Evolutionary conservation across 2,888 invertebrate genomes (phyloP).

Genomic region (Folsomia candida): DNA sequence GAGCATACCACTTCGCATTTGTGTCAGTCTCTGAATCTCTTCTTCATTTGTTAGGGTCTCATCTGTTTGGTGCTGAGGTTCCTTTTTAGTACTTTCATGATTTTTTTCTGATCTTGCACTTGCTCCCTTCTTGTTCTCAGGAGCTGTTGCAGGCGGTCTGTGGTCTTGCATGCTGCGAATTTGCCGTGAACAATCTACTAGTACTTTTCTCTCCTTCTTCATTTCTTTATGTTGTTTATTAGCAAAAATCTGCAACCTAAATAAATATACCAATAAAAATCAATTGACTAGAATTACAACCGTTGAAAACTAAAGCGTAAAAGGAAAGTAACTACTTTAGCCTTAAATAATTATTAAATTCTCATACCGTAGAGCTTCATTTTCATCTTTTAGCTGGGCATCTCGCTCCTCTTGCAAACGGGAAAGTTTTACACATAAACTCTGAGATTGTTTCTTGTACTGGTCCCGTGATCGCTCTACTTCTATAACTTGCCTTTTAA

Average conservation of each 20-base stretch:
- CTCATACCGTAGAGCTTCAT: slow-evolving; percentile 37
- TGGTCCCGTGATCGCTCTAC: slow-evolving; percentile 26
- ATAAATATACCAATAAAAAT: not conserved
- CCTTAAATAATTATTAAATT: too few species aligned
- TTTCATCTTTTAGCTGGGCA: slow-evolving; percentile 35
- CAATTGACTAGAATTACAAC: not conserved
- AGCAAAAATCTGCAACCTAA: slow-evolving; percentile 39
- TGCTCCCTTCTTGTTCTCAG: not conserved
- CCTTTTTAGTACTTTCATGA: not conserved
- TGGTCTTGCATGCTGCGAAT: slow-evolving; percentile 8
- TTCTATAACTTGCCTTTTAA: slow-evolving; percentile 26
- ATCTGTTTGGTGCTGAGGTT: not conserved
- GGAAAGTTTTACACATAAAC: slow-evolving; percentile 22
- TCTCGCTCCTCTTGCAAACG: slow-evolving; percentile 31
- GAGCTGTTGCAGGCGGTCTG: slow-evolving; percentile 11
- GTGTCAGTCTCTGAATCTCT: slow-evolving; percentile 29
- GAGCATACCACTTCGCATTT: slow-evolving; percentile 26
- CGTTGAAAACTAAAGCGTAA: not conserved
- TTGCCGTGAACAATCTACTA: slow-evolving; percentile 26
- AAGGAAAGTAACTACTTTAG: too few species aligned
- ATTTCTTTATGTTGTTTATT: slow-evolving; percentile 36
- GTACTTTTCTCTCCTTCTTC: slow-evolving; percentile 35
- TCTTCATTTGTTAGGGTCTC: slow-evolving; percentile 3
- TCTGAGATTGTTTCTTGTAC: slow-evolving; percentile 31
- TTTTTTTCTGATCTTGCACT: slow-evolving; percentile 1